These are phyloP conservation scores for Cerceris ruficornis DNA, from an alignment of 2,888 invertebrate species.

Conservation along the genomic window DNA sequence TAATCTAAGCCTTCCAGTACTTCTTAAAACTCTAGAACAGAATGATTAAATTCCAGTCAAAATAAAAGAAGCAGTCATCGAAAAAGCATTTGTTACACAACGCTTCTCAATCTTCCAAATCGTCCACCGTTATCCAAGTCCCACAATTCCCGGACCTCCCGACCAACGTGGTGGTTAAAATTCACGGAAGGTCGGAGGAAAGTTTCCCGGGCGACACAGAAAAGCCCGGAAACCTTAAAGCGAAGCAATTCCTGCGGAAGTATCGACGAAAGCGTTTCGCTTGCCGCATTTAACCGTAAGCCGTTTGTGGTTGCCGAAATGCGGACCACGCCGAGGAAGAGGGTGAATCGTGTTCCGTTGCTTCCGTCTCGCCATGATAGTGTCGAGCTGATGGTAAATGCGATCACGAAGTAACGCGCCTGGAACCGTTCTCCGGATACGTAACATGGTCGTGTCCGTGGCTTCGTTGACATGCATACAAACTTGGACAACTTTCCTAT, in stretches of 20 bases:
- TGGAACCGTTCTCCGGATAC: slow-evolving; percentile 39
- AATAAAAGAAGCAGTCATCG: no score
- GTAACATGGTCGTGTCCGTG: slow-evolving; percentile 17
- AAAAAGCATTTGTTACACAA: no score
- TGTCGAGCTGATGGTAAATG: slow-evolving; percentile 37
- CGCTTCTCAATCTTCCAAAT: no score
- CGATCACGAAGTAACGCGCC: slow-evolving; percentile 30
- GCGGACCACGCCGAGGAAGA: slow-evolving; percentile 1
- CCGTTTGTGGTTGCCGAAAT: slow-evolving; percentile 35
- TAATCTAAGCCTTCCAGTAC: no score
- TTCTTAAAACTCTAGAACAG: no score
- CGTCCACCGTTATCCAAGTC: no score
- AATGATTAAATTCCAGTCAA: no score
- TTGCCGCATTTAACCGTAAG: slow-evolving; percentile 43
- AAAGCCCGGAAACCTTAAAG: slow-evolving; percentile 7
- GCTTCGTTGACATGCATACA: slow-evolving; percentile 50
- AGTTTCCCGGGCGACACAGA: background rate
- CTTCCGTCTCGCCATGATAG: slow-evolving; percentile 27
- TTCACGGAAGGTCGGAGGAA: background rate
- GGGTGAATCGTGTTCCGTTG: background rate
- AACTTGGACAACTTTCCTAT: slow-evolving; percentile 56
- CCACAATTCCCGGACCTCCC: background rate
- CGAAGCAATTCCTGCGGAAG: slow-evolving; percentile 16
- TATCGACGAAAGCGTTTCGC: slow-evolving; percentile 28
- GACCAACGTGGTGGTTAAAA: background rate